phyloP scores from a whole-genome alignment of 2,888 invertebrate species.

The Meiosimyza decipiens region DNA sequence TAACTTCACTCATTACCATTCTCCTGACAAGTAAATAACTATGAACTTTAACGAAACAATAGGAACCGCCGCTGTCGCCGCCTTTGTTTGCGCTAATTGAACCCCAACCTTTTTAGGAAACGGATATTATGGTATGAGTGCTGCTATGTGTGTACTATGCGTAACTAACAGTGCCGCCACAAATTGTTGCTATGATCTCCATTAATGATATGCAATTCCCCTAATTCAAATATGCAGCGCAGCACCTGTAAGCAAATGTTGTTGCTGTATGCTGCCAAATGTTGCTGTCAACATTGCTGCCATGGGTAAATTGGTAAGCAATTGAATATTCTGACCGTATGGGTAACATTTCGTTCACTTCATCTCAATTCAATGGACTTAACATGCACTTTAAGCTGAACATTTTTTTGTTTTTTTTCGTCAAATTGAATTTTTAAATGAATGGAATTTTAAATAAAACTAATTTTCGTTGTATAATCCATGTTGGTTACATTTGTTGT shows the following conservation, averaged over 20 bases:
- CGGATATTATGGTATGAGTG: slow-evolving; percentile 14
- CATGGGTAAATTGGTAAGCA: slow-evolving; percentile 4
- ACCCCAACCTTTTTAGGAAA: slow-evolving; percentile 30
- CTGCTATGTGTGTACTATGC: not conserved
- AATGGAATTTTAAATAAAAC: slow-evolving; percentile 22
- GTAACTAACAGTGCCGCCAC: not conserved
- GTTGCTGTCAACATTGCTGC: slow-evolving; percentile 13
- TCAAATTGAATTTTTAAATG: slow-evolving; percentile 14
- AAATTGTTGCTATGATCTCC: not conserved
- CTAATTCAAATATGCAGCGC: not conserved
- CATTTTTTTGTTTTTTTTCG: not conserved
- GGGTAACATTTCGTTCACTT: not conserved
- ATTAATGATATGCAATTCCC: slow-evolving; percentile 3
- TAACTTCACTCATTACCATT: no score
- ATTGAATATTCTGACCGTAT: slow-evolving; percentile 31
- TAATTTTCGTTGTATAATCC: slow-evolving; percentile 10
- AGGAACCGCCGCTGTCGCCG: not conserved
- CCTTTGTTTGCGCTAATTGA: slow-evolving; percentile 16
- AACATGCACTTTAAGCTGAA: not conserved
- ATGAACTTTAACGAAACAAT: not conserved
- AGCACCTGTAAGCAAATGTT: not conserved
- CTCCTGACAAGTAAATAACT: no score
- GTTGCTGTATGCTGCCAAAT: slow-evolving; percentile 10
- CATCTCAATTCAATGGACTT: slow-evolving; percentile 5
- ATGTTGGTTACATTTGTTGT: not conserved